Percentiles rank a stretch among this genome's conserved stretches.
These are phyloP conservation scores for Spinibarbus caldwelli DNA, from an alignment of 2,797 vertebrate genomes.

Conservation along the genomic window DNA sequence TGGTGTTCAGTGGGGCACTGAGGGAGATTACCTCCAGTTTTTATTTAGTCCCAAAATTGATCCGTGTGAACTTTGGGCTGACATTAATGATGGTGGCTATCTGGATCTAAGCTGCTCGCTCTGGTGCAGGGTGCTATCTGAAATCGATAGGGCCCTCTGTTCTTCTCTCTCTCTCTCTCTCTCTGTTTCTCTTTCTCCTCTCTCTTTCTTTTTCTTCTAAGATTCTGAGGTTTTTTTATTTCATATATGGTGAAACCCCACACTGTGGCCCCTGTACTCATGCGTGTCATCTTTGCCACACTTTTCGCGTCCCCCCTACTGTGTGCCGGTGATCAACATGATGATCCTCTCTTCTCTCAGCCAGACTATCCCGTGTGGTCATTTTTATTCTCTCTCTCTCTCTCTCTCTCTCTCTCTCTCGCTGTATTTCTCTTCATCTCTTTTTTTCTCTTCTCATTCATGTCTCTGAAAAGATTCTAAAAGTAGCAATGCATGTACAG, in stretches of 20 bases:
- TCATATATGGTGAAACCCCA: not conserved
- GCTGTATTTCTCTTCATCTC: too few species aligned
- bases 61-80: slow-evolving; percentile 58
- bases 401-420: too few species aligned
- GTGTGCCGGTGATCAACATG: too few species aligned
- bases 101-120: slow-evolving; percentile 46
- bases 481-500: too few species aligned
- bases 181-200: slow-evolving; percentile 17
- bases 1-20: slow-evolving; percentile 17
- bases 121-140: slow-evolving; percentile 45
- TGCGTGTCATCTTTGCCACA: not conserved
- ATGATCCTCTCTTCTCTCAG: too few species aligned
- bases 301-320: too few species aligned
- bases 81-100: slow-evolving; percentile 59
- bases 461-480: too few species aligned
- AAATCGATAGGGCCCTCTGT: slow-evolving; percentile 57
- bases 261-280: not conserved
- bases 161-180: slow-evolving; percentile 8
- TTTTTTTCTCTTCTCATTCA: too few species aligned
- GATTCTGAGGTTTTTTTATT: not conserved
- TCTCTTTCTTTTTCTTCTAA: not conserved
- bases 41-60: slow-evolving; percentile 56
- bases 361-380: too few species aligned
- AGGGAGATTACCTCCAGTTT: slow-evolving; percentile 53
- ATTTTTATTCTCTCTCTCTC: too few species aligned